Base-by-base conservation (phyloP, 1,140 invertebrate genomes). In the Polypedilum pembai region DNA sequence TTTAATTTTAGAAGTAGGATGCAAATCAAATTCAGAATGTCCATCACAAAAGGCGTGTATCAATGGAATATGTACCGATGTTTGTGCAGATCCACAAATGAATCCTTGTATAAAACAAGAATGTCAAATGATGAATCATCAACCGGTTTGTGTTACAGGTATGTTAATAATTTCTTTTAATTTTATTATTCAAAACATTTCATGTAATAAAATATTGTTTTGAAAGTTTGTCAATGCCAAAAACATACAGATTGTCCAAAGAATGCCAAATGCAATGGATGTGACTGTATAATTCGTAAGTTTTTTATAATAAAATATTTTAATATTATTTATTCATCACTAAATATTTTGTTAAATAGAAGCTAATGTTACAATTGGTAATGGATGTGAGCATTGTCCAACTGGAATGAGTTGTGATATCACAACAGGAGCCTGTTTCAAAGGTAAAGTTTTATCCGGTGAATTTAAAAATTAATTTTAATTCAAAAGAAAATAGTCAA, bases 141-240 rank as follows among this genome's bases (percentile, higher is more conserved):
- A 90, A 79, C 89, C 92, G 24, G 86, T 92, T 73, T 94, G 92
- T 78, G 86, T 90, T 20, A 88, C 89, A 87, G 89, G 92, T 91
- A 85, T 78, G 76, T 77, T 40, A n/a, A n/a, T n/a, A n/a, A n/a
- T 45, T 63, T 69, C 74, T 40, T 72, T 73, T 72, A 73, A 74
- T 74, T 77, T 18, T 69, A 17, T 17, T 69, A 75, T 17, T 18
- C 4, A 75, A 41, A 4, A 45, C 4, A 10, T 41, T n/a, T n/a
- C n/a, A n/a, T n/a, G n/a, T 17, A 72, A 73, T 75, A 40, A 75
- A 74, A 66, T 77, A 76, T 78, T 80, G 74, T 45, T 73, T 77
- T 81, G 81, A 73, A 79, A 90, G 89, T 88, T 72, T 91, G 89
- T 78, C 86, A 89, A 79, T 91, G 89, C 80, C 86, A 89, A 82